Conservation (phyloP, 2,888 invertebrate species). For the Drosophila eohydei region DNA sequence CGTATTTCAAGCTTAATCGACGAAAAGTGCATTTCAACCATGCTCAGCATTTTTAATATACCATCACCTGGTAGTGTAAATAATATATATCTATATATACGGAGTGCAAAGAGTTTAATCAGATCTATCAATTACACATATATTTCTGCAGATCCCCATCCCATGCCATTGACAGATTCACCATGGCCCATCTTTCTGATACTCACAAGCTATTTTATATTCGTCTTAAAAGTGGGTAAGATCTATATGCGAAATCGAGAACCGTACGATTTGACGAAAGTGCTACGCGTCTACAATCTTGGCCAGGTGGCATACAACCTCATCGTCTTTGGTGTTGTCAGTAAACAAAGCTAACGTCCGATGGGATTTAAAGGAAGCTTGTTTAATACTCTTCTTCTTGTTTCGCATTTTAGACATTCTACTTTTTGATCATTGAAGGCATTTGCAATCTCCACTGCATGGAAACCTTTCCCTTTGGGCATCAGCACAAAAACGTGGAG, state of each 20-base stretch:
- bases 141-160: constrained; percentile 28
- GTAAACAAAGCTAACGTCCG: constrained; percentile 1
- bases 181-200: constrained; percentile 31
- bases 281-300: constrained; percentile 40
- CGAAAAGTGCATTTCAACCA: constrained; percentile 3
- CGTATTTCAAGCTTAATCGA: constrained; percentile 7
- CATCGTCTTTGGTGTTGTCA: constrained; percentile 36
- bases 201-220: constrained; percentile 30
- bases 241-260: constrained; percentile 39
- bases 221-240: constrained; percentile 39
- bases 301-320: constrained; percentile 44
- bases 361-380: not conserved
- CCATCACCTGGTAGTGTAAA: constrained; percentile 34
- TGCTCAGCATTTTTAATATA: constrained; percentile 33
- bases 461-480: constrained; percentile 43
- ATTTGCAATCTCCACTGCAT: constrained; percentile 44
- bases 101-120: not conserved
- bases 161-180: constrained; percentile 24
- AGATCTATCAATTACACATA: not conserved
- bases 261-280: constrained; percentile 32
- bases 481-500: constrained; percentile 36
- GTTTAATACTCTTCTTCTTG: not conserved
- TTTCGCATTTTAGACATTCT: constrained; percentile 27
- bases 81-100: not conserved
- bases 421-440: constrained; percentile 24